Percentiles rank a stretch among this genome's conserved stretches.
phyloP scores from a whole-genome alignment of 2,888 invertebrate genomes.

The Hydraecia micacea region DNA sequence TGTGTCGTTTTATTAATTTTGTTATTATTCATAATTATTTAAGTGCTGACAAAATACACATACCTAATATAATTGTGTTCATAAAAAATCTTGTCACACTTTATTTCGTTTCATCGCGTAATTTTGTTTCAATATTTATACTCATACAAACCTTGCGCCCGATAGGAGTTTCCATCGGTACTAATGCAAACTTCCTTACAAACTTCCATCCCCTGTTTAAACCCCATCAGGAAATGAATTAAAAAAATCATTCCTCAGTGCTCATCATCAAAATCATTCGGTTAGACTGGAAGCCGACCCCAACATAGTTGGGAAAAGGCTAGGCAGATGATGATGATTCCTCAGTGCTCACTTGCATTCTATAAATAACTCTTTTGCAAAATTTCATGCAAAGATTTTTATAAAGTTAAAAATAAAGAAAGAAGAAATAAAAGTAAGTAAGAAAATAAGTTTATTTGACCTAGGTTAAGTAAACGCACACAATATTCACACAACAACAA shows the following conservation, averaged over 20 bases:
- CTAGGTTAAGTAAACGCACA: too few relatives aligned
- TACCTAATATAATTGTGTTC: background rate
- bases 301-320: too few relatives aligned
- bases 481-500: too few relatives aligned
- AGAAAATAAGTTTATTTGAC: too few relatives aligned
- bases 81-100: background rate
- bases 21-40: constrained; percentile 45
- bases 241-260: background rate
- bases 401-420: background rate
- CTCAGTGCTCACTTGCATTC: background rate
- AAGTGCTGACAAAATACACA: constrained; percentile 3
- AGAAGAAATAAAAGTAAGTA: too few relatives aligned
- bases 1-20: constrained; percentile 32
- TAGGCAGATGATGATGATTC: too few relatives aligned
- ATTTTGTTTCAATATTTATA: background rate
- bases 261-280: too few relatives aligned
- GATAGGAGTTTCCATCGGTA: background rate
- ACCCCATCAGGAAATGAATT: background rate
- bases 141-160: background rate
- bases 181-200: background rate
- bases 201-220: background rate
- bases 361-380: background rate
- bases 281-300: too few relatives aligned
- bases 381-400: background rate
- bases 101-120: background rate